Conservation (phyloP, 53 echinoderm and acorn worm species). For the Paracentrotus lividus region DNA sequence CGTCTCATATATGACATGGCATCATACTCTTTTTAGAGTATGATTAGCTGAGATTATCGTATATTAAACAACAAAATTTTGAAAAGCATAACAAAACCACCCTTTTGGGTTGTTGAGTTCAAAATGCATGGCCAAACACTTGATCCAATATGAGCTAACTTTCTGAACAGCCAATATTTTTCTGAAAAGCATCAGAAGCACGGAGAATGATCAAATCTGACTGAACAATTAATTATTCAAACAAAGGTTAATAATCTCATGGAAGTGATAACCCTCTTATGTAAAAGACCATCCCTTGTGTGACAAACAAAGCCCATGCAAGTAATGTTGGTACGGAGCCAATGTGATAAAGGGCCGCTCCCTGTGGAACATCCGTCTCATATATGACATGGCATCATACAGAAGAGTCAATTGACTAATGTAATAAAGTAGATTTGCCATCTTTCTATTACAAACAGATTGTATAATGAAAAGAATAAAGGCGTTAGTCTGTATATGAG, state of each 20-base stretch:
- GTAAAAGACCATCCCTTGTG: not conserved
- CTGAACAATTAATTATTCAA: not conserved
- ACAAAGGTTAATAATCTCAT: not conserved
- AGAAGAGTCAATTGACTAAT: not conserved
- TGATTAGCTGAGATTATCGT: no score
- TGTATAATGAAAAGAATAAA: no score
- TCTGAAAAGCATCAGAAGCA: not conserved
- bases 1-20: no score
- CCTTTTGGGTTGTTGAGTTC: no score
- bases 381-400: not conserved
- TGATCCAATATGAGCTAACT: no score
- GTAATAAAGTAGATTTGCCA: not conserved
- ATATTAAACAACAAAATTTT: no score
- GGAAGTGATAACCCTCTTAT: no score
- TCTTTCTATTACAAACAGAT: not conserved
- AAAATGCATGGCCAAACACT: no score
- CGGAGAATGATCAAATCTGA: not conserved
- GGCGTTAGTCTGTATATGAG: no score
- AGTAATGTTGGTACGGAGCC: not conserved
- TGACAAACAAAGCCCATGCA: not conserved
- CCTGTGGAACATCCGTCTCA: not conserved
- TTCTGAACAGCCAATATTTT: not conserved
- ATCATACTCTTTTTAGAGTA: no score
- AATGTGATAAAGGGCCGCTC: not conserved
- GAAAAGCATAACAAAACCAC: no score